Conservation (phyloP, 2,888 invertebrate genomes). For the Melieria crassipennis region DNA sequence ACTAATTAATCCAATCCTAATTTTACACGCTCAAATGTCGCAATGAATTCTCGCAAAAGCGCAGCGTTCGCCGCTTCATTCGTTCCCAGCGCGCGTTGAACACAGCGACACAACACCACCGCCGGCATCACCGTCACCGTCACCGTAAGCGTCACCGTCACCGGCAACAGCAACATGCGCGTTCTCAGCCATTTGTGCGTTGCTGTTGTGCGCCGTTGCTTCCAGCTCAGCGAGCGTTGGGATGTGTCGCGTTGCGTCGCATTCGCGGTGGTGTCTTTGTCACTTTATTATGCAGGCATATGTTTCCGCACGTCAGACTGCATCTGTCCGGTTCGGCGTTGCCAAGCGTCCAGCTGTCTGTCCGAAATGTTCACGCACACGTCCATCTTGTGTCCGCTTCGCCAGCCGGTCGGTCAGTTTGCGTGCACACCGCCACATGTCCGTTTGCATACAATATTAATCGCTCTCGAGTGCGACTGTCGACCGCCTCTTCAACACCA, state of each 20-base stretch:
- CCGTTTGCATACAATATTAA: conserved; percentile 27
- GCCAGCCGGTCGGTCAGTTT: background rate
- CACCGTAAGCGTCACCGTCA: background rate
- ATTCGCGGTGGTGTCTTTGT: conserved; percentile 25
- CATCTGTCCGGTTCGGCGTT: conserved; percentile 21
- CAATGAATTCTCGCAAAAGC: conserved; percentile 41
- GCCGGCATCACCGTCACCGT: background rate
- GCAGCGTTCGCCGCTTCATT: conserved; percentile 31
- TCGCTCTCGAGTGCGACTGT: conserved; percentile 4
- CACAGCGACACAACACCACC: background rate
- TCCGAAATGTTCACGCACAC: background rate
- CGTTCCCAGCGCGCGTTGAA: background rate
- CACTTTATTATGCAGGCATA: conserved; percentile 42
- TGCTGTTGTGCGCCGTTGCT: background rate
- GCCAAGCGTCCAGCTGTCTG: background rate
- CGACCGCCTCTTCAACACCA: too few species aligned
- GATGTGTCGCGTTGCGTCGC: background rate
- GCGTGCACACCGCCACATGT: conserved; percentile 13
- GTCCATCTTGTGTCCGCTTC: background rate
- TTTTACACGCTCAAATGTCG: conserved; percentile 48
- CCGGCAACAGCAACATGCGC: background rate
- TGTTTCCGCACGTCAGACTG: conserved; percentile 40
- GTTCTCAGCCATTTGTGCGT: background rate
- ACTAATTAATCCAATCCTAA: conserved; percentile 49
- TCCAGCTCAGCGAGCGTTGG: conserved; percentile 10